phyloP scores from a whole-genome alignment of 2,113 vertebrate genomes.

The Ictalurus punctatus region DNA sequence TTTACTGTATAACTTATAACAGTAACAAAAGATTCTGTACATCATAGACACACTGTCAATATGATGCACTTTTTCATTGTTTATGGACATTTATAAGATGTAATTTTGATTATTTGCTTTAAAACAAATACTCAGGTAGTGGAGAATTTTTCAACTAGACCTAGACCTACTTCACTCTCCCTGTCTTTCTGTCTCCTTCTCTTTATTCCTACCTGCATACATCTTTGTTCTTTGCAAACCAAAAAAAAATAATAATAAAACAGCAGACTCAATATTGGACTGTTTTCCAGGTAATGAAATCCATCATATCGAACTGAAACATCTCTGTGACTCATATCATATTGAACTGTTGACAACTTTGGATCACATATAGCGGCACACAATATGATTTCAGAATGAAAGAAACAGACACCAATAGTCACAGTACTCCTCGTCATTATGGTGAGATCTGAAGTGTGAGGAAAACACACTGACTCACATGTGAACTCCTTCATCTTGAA shows the following conservation, averaged over 20 bases:
- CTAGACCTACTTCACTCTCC: neutral
- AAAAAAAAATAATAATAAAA: neutral
- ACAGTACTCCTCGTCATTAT: neutral
- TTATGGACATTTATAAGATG: neutral
- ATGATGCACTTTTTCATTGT: neutral
- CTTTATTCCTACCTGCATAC: neutral
- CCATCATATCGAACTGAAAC: constrained; percentile 1
- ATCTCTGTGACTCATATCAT: constrained; percentile 1
- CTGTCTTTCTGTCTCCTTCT: neutral
- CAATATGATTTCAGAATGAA: neutral
- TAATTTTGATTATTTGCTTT: neutral
- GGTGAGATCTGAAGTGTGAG: neutral
- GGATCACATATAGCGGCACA: neutral
- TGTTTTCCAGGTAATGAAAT: neutral
- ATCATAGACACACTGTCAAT: neutral
- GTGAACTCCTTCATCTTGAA: neutral
- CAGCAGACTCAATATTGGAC: neutral
- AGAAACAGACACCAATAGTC: neutral
- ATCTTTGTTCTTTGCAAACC: neutral
- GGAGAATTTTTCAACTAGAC: neutral
- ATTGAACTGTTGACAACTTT: neutral
- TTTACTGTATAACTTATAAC: neutral
- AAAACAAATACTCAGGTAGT: neutral
- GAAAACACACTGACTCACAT: constrained; percentile 9
- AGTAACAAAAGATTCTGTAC: neutral